A percentile compares a stretch with the other conserved stretches of the same genome.
phyloP scores from a whole-genome alignment of 2,888 invertebrate genomes.

The Lagria hirta region DNA sequence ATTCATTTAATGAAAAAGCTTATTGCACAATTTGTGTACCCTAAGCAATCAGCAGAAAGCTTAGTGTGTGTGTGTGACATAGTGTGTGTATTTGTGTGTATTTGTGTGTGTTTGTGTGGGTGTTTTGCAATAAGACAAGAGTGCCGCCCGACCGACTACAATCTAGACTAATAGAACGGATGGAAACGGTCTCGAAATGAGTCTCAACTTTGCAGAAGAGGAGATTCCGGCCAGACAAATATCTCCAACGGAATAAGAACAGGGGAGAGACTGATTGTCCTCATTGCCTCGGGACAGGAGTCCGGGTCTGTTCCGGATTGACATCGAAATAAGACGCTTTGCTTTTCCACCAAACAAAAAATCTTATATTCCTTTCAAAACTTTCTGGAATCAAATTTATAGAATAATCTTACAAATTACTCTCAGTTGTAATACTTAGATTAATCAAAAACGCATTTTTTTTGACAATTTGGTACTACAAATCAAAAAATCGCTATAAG shows the following conservation, averaged over 20 bases:
- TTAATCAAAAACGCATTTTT: too few species aligned
- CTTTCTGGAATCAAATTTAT: too few species aligned
- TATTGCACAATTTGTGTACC: slow-evolving; percentile 36
- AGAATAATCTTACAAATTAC: too few species aligned
- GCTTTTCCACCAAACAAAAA: slow-evolving; percentile 40
- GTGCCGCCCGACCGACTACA: slow-evolving; percentile 38
- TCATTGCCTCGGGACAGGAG: slow-evolving; percentile 53
- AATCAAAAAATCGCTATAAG: too few species aligned
- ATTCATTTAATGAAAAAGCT: slow-evolving; percentile 36
- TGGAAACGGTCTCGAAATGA: slow-evolving; percentile 44
- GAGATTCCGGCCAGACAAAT: slow-evolving; percentile 48
- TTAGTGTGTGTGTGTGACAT: slow-evolving; percentile 14
- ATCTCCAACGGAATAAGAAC: slow-evolving; percentile 51
- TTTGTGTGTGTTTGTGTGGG: slow-evolving; percentile 1
- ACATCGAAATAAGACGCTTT: slow-evolving; percentile 32
- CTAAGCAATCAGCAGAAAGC: slow-evolving; percentile 35
- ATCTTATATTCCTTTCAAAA: too few species aligned
- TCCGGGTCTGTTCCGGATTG: slow-evolving; percentile 49
- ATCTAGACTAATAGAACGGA: slow-evolving; percentile 43
- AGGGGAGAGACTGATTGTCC: slow-evolving; percentile 53
- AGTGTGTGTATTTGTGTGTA: too few species aligned
- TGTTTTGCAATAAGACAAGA: slow-evolving; percentile 29
- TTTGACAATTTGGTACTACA: too few species aligned
- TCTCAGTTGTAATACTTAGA: too few species aligned
- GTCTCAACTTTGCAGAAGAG: slow-evolving; percentile 44